Evolutionary conservation across 1,140 invertebrate species (phyloP), one percentile per base, ranked within the genome.

Genomic region (Cyphomyrmex costatus): DNA sequence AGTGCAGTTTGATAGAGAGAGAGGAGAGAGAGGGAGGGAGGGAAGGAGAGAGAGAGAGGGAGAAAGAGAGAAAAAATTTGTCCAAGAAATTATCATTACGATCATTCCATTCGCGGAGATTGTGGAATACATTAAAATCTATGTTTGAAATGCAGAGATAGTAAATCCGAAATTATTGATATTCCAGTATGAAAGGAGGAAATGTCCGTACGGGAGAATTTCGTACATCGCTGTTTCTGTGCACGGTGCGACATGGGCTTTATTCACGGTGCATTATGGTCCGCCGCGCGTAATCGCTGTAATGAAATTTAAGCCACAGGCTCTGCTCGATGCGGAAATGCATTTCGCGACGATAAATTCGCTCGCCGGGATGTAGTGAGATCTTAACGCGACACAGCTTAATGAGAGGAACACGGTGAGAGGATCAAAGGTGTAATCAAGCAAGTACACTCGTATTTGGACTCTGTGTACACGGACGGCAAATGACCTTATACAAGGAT

Each of bases 231-330:
- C 30, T 56, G 16, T 78, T 49, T 63, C 56, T 12, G 49, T 61
- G 60, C 58, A 49, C 61, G 74, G 53, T 63, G 42, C 24, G 61
- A 58, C 36, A 53, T 51, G 24, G 14, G 71, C 71, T 71, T 90
- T 86, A 87, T 90, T 84, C 74, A 60, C 12, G 66, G 30, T 66
- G 86, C 85, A 91, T 92, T 90, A 87, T 61, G 78, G 89, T 88
- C 85, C 80, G 84, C 76, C 73, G 65, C 74, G 65, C 84, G 86
- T 92, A 92, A 91, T 92, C 91, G 89, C 83, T 56, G 30, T 90
- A 92, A 92, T 92, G 89, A 91, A 92, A 92, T 92, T 91, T 92
- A 89, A 92, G 87, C 86, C 73, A 30, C 49, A 51, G 12, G 27
- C 68, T 83, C 33, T 14, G 46, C 36, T 73, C 42, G 65, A 53